Base-by-base conservation (phyloP, 2,113 vertebrate species). In the Calidris pygmaea region DNA sequence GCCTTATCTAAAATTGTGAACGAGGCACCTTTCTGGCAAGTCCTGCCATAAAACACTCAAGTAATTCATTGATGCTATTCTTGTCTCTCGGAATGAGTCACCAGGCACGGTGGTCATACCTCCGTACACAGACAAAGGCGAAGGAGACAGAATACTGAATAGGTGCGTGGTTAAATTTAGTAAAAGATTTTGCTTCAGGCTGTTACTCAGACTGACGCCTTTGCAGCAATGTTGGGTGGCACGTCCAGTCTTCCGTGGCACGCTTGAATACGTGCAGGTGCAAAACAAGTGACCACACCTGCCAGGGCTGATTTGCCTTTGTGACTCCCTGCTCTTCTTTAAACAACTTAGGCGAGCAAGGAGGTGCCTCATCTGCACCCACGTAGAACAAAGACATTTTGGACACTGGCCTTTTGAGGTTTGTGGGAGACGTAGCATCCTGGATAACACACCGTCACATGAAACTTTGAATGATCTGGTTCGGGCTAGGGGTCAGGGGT, bases 61-160 rank as follows among this genome's bases (percentile, higher is more conserved):
- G 87, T 70, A 92, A 91, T 72, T 87, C 73, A 63, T 39, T 47
- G 93, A 59, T 83, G 72, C 90, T 97, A 90, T 95, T 96, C 85
- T 74, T 48, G 55, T 87, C 77, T 20, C 77, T 68, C 5, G 29
- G 39, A 39, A 35, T 95, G 95, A 96, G 84, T 97, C 96, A 95
- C 45, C 84, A 93, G 84, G 66, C 77, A 21, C 74, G 17, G 58
- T 82, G 94, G 94, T 71, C 91, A 83, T 68, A 96, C 78, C 84
- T 91, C 84, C 66, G 77, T 12, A 62, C 81, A 59, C 2, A 2
- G 77, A 85, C 83, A 87, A 77, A 95, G 71, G 66, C 59, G 20
- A 62, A 71, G 62, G 90, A 95, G 87, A 45, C 70, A 43, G 59
- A 83, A 80, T 59, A 35, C 75, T 52, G 34, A 94, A 65, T 39